Evolutionary conservation across 2,797 vertebrate genomes (phyloP).

Genomic region (Acanthopagrus latus): DNA sequence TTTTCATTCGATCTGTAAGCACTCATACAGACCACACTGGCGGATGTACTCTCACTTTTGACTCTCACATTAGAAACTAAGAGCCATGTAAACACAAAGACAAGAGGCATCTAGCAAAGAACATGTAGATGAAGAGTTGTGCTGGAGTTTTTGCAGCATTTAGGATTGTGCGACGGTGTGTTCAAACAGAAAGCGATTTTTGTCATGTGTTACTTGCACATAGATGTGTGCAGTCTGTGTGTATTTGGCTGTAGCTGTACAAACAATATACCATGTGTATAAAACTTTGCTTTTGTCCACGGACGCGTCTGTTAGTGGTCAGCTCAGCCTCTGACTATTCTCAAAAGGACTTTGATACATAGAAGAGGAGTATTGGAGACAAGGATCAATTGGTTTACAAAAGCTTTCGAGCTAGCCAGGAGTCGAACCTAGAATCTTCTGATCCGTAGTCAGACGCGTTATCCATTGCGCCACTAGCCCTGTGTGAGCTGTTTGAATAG

Average conservation of each 20-base stretch:
- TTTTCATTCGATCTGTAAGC: neutral
- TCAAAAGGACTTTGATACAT: no score
- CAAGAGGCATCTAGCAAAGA: neutral
- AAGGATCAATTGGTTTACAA: no score
- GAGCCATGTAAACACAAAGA: neutral
- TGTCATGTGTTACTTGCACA: neutral
- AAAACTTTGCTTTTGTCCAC: neutral
- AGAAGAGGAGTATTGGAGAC: no score
- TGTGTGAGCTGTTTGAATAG: no score
- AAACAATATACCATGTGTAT: neutral
- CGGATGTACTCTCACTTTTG: neutral
- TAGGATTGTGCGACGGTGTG: neutral
- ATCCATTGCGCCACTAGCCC: constrained; percentile 45
- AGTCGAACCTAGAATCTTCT: constrained; percentile 81
- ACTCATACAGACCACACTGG: neutral
- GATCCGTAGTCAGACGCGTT: constrained; percentile 78
- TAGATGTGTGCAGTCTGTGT: neutral
- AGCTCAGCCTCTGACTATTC: neutral
- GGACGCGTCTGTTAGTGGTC: neutral
- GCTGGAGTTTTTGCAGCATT: neutral
- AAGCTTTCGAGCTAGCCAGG: constrained; percentile 68
- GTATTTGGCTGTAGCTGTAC: neutral
- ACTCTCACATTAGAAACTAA: neutral
- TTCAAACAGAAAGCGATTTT: neutral
- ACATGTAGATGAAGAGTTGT: neutral